Evolutionary conservation across 2,113 vertebrate genomes (phyloP).

Genomic region (Zosterops lateralis): DNA sequence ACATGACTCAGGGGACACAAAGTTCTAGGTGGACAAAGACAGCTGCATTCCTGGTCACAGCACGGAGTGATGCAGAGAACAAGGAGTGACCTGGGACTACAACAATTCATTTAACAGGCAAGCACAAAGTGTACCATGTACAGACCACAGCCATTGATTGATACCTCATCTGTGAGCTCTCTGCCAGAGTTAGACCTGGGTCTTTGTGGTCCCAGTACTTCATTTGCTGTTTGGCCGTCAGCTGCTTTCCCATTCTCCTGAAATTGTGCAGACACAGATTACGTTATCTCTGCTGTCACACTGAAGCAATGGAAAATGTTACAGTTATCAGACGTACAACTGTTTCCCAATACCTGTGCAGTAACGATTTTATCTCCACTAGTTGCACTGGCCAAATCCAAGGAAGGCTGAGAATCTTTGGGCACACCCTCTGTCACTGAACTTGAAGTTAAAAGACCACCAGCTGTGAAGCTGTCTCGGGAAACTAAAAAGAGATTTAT

Average conservation of each 20-base stretch:
- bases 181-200: conserved; percentile 95
- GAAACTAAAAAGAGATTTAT: conserved; percentile 67
- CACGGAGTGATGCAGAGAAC: too few relatives aligned
- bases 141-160: background rate
- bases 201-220: conserved; percentile 88
- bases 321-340: background rate
- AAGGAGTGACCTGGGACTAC: background rate
- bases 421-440: conserved; percentile 80
- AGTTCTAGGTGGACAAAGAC: background rate
- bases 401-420: conserved; percentile 92
- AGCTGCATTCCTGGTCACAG: background rate
- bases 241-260: conserved; percentile 88
- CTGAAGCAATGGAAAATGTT: background rate
- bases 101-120: too few relatives aligned
- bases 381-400: conserved; percentile 96
- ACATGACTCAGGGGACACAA: background rate
- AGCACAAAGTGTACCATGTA: background rate
- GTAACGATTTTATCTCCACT: conserved; percentile 97
- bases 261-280: conserved; percentile 11
- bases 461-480: conserved; percentile 71
- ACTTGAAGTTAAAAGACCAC: conserved; percentile 83
- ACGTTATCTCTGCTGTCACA: background rate
- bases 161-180: conserved; percentile 97
- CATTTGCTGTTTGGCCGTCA: conserved; percentile 79
- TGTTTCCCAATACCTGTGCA: conserved; percentile 78